phyloP scores from a whole-genome alignment of 2,888 invertebrate species.

The Polyploca ridens region DNA sequence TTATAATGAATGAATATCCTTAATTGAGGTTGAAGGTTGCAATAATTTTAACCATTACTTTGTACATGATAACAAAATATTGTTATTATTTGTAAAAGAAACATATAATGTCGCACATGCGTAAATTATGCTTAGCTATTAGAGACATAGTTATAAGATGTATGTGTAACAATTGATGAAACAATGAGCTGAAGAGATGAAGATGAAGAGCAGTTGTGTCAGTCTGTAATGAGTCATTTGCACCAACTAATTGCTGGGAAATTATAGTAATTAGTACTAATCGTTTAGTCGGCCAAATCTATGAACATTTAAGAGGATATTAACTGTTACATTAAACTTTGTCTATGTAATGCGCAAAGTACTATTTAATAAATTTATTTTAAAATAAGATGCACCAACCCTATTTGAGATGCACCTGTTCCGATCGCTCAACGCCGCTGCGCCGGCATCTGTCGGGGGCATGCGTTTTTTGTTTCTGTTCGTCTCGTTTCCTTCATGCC shows the following conservation, averaged over 20 bases:
- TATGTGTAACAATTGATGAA: conserved; percentile 49
- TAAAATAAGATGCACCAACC: conserved; percentile 48
- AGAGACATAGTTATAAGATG: not conserved
- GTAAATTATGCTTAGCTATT: too few species aligned
- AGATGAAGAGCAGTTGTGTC: conserved; percentile 57
- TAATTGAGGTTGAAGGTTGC: not conserved
- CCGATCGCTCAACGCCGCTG: conserved; percentile 67
- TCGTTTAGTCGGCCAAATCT: conserved; percentile 68
- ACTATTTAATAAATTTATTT: not conserved
- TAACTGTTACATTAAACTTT: not conserved
- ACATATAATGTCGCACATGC: too few species aligned
- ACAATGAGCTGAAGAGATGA: conserved; percentile 54
- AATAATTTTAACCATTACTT: too few species aligned
- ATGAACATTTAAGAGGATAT: conserved; percentile 33
- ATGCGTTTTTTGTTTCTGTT: conserved; percentile 63
- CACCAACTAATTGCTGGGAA: conserved; percentile 70
- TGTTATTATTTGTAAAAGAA: too few species aligned
- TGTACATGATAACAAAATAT: too few species aligned
- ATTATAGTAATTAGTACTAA: conserved; percentile 74
- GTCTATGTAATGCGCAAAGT: not conserved
- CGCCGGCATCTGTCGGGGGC: conserved; percentile 74
- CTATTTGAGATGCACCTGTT: conserved; percentile 72
- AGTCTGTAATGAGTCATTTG: conserved; percentile 62
- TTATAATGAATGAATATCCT: not conserved
- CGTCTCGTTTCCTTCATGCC: conserved; percentile 46